Conservation (phyloP, 1,140 invertebrate species). For the Drosophila tropicalis region DNA sequence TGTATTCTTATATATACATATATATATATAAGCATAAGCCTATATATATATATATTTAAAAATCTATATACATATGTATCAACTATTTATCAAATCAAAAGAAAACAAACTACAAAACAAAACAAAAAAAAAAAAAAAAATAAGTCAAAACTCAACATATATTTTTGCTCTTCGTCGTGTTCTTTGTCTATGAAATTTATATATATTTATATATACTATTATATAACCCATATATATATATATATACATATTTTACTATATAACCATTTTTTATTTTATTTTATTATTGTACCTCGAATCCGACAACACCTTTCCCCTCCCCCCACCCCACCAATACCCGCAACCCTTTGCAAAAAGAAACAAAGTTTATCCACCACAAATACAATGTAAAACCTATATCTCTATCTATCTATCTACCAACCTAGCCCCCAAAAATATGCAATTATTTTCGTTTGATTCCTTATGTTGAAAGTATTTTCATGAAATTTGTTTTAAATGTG, state of each 20-base stretch:
- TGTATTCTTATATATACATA: constrained; percentile 32
- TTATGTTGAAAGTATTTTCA: constrained; percentile 12
- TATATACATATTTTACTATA: constrained; percentile 37
- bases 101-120: constrained; percentile 49
- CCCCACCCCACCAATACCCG: not conserved
- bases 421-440: not conserved
- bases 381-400: not conserved
- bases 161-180: constrained; percentile 83
- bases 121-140: constrained; percentile 54
- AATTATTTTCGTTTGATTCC: constrained; percentile 18
- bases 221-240: constrained; percentile 42
- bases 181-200: constrained; percentile 83
- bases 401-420: too few species aligned
- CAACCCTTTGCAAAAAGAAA: constrained; percentile 17
- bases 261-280: constrained; percentile 33
- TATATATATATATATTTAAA: constrained; percentile 35
- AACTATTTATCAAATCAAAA: constrained; percentile 43
- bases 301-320: not conserved
- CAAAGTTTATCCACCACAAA: constrained; percentile 5
- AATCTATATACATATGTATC: constrained; percentile 27
- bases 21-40: constrained; percentile 36
- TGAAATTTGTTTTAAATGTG: constrained; percentile 28
- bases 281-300: not conserved
- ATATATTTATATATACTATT: constrained; percentile 45
- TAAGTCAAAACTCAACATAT: constrained; percentile 75